Conservation (phyloP, 2,797 vertebrate species). For the Sebastes nivosus region DNA sequence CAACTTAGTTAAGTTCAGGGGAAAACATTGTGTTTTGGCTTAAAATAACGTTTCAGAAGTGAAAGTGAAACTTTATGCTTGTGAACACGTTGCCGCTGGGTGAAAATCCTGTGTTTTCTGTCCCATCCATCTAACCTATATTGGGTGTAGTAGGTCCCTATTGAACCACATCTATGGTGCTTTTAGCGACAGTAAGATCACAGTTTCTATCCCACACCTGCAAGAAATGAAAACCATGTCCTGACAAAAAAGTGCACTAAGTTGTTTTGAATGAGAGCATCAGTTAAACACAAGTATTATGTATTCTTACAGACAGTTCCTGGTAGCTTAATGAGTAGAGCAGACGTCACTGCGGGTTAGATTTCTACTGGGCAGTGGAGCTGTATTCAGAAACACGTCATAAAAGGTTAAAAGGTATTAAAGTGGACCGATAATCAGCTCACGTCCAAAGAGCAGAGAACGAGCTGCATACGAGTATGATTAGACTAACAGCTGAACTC, state of each 20-base stretch:
- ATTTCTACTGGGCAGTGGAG: neutral
- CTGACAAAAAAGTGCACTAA: neutral
- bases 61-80: no score
- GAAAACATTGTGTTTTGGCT: no score
- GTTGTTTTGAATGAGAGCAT: neutral
- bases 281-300: neutral
- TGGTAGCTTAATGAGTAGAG: neutral
- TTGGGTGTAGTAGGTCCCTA: no score
- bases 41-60: no score
- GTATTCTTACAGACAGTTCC: neutral
- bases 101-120: no score
- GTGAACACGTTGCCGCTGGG: no score
- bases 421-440: conserved; percentile 6
- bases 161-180: no score
- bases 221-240: conserved; percentile 9
- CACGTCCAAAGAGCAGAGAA: neutral
- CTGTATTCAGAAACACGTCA: neutral
- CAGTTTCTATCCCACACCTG: neutral
- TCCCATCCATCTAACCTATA: no score
- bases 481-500: neutral
- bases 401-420: conserved; percentile 9
- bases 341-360: neutral
- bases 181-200: neutral
- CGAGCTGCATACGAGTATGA: neutral
- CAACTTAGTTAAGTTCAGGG: no score